These are phyloP conservation scores for Chromis chromis DNA, from an alignment of 2,797 vertebrate species.

Conservation along the genomic window DNA sequence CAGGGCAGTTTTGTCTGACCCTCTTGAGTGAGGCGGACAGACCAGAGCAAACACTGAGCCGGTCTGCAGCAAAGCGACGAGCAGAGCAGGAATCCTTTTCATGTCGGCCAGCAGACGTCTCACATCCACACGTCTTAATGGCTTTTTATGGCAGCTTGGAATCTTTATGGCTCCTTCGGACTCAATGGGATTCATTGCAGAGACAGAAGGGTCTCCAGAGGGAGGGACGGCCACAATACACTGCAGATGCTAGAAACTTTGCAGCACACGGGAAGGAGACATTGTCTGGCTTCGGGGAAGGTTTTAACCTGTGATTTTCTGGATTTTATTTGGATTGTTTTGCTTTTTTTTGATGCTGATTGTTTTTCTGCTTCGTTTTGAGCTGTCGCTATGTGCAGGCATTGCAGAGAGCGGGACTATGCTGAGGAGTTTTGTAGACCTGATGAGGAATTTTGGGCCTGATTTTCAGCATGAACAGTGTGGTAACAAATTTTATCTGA, in stretches of 20 bases:
- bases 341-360: conserved; percentile 23
- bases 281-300: conserved; percentile 6
- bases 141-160: conserved; percentile 84
- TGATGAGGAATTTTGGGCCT: conserved; percentile 22
- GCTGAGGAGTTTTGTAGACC: conserved; percentile 14
- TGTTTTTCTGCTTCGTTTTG: conserved; percentile 21
- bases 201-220: conserved; percentile 60
- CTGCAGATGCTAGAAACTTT: conserved; percentile 51
- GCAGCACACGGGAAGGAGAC: conserved; percentile 24
- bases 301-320: conserved; percentile 33
- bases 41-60: conserved; percentile 69
- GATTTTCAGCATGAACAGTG: conserved; percentile 31
- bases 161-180: conserved; percentile 84
- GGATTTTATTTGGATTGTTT: conserved; percentile 31
- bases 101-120: conserved; percentile 78
- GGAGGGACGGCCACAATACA: conserved; percentile 49
- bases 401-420: conserved; percentile 14
- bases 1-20: conserved; percentile 64
- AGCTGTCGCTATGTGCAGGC: conserved; percentile 6
- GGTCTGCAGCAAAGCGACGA: conserved; percentile 66
- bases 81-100: conserved; percentile 82
- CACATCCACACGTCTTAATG: conserved; percentile 78
- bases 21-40: conserved; percentile 61
- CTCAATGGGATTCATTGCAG: conserved; percentile 76
- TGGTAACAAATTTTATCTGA: conserved; percentile 43